Percentiles rank a stretch among this genome's conserved stretches.
Conservation (phyloP, 2,797 vertebrate species). For the Eospalax fontanierii region DNA sequence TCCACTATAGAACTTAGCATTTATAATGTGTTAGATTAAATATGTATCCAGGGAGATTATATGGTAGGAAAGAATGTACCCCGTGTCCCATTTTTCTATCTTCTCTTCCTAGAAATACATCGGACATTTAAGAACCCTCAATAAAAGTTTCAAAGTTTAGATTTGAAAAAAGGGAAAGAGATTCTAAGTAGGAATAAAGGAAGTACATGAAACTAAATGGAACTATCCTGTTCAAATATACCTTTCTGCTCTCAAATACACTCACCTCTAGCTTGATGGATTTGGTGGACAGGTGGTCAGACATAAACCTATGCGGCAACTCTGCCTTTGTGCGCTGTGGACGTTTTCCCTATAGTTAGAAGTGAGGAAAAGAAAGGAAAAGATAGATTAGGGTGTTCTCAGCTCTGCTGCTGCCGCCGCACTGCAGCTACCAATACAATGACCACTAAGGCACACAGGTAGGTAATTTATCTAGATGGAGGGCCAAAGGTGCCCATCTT, state of each 20-base stretch:
- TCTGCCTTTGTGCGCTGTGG: slow-evolving; percentile 93
- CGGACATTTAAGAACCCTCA: neutral
- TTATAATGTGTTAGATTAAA: neutral
- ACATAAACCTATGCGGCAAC: slow-evolving; percentile 90
- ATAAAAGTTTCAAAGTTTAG: neutral
- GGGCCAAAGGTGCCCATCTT: neutral
- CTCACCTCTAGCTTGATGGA: slow-evolving; percentile 91
- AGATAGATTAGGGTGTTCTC: slow-evolving; percentile 84
- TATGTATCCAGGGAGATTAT: neutral
- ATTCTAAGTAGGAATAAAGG: neutral
- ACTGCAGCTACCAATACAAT: neutral
- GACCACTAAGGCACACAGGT: neutral
- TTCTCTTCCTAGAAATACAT: slow-evolving; percentile 29
- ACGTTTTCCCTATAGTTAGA: slow-evolving; percentile 93
- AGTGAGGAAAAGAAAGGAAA: slow-evolving; percentile 85
- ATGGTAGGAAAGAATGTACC: neutral
- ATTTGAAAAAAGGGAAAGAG: neutral
- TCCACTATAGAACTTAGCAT: neutral
- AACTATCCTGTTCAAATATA: neutral
- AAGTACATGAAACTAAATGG: slow-evolving; percentile 9
- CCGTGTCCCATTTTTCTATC: neutral
- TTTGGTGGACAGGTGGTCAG: slow-evolving; percentile 91
- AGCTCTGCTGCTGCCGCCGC: slow-evolving; percentile 19
- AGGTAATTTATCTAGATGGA: neutral
- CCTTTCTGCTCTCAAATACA: slow-evolving; percentile 85